A percentile compares a stretch with the other conserved stretches of the same genome.
phyloP scores from a whole-genome alignment of 2,113 vertebrate genomes.

The Psephotus haematonotus region DNA sequence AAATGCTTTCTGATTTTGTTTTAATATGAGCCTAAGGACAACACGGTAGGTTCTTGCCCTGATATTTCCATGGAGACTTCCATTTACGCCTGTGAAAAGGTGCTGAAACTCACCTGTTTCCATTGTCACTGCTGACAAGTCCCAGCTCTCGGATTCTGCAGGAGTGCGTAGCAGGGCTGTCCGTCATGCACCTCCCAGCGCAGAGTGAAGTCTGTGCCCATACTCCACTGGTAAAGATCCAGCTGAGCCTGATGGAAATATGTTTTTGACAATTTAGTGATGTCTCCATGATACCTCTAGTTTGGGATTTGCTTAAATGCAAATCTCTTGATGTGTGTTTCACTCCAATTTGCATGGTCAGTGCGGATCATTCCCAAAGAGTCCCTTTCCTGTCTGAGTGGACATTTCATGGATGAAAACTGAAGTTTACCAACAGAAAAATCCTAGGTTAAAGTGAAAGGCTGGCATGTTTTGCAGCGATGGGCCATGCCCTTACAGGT shows the following conservation, averaged over 20 bases:
- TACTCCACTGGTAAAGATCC: background rate
- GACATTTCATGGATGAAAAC: background rate
- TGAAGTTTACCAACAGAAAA: background rate
- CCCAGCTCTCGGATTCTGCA: background rate
- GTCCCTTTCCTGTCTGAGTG: background rate
- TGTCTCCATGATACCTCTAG: background rate
- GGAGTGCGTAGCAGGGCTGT: background rate
- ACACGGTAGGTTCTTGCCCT: background rate
- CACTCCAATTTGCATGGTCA: constrained; percentile 57
- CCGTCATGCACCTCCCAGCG: background rate
- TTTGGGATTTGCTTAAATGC: constrained; percentile 68
- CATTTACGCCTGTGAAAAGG: background rate
- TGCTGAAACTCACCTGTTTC: constrained; percentile 55
- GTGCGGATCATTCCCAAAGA: background rate
- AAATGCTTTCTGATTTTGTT: background rate
- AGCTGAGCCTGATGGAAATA: constrained; percentile 2
- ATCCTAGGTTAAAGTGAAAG: background rate
- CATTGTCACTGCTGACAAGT: background rate
- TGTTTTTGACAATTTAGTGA: background rate
- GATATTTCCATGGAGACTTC: background rate
- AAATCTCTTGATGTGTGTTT: constrained; percentile 33
- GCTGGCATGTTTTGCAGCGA: background rate
- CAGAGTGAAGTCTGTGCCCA: constrained; percentile 5
- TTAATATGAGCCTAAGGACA: background rate
- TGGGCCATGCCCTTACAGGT: background rate